A percentile compares a stretch with the other conserved stretches of the same genome.
Evolutionary conservation across 2,113 vertebrate species (phyloP).

Genomic region (Xyrauchen texanus): DNA sequence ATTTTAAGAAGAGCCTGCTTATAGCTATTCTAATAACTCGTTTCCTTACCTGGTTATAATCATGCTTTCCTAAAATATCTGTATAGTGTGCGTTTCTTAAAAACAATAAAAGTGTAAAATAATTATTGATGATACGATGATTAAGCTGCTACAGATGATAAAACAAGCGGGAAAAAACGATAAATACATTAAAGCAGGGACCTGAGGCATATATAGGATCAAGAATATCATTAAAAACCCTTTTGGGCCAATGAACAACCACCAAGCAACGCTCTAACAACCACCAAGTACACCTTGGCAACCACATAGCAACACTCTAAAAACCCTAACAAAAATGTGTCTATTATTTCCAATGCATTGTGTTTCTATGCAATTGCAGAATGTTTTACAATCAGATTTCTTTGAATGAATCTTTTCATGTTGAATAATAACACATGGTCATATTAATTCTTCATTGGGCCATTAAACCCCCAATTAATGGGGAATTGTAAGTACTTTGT

Average conservation of each 20-base stretch:
- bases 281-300: no score
- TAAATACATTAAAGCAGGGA: no score
- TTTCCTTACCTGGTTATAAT: conserved; percentile 1
- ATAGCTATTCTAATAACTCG: not conserved
- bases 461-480: conserved; percentile 67
- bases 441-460: conserved; percentile 62
- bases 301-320: no score
- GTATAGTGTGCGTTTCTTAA: not conserved
- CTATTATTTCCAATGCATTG: not conserved
- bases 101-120: not conserved
- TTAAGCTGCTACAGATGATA: no score
- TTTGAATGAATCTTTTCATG: conserved; percentile 61
- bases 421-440: conserved; percentile 61
- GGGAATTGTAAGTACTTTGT: conserved; percentile 61
- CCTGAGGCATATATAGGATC: no score
- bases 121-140: not conserved
- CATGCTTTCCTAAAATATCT: not conserved
- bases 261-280: no score
- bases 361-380: not conserved
- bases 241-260: no score
- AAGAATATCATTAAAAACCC: no score
- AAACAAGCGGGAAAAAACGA: no score
- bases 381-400: conserved; percentile 38
- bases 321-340: not conserved
- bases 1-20: not conserved